Evolutionary conservation across 1,140 invertebrate genomes (phyloP), one percentile per base, ranked within the genome.

Genomic region (Holcopasites calliopsidis): DNA sequence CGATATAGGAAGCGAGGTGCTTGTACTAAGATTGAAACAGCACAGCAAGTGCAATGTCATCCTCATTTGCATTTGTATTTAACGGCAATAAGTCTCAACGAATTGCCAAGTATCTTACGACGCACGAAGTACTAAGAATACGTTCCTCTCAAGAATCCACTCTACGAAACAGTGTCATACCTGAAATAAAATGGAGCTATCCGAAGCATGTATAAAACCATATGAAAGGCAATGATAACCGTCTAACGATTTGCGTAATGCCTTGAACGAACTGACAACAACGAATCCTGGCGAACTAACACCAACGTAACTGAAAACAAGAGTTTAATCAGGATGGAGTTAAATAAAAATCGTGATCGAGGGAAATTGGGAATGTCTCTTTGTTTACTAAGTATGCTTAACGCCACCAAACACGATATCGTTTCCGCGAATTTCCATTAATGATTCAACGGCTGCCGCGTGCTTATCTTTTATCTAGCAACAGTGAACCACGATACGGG

Each of bases 1-100:
- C 33, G 18, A 69, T 33, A 33, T 57, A 57, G 28, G 31, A 42
- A 44, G 13, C 7, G 13, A 44, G 38, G 47, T 52, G 33, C 18
- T 31, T 69, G 52, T 18, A 18, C 66, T 69, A 13, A 3, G 13
- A 23, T 57, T 31, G 44, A 76, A 76, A 62, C 28, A 50, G 10
- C 13, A 44, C 35, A 38, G 13, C 21, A 49, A 76, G 16, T 40
- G 8, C 13, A 35, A 38, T 21, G 18, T 21, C 2, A 10, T 47
- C 1, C 57, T 21, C 1, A 16, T 28, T 58, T 42, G 40, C 52
- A n/a, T 10, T 16, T 4, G 38, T 28, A 58, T 49, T 49, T 52
- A 54, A 61, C 28, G 40, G 11, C 23, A 57, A 58, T 31, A 21
- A 1, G 6, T 21, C 31, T 35, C 13, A 26, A 26, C 18, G 0